These are phyloP conservation scores for Lochmaea crataegi DNA, from an alignment of 2,888 invertebrate genomes.

Conservation along the genomic window DNA sequence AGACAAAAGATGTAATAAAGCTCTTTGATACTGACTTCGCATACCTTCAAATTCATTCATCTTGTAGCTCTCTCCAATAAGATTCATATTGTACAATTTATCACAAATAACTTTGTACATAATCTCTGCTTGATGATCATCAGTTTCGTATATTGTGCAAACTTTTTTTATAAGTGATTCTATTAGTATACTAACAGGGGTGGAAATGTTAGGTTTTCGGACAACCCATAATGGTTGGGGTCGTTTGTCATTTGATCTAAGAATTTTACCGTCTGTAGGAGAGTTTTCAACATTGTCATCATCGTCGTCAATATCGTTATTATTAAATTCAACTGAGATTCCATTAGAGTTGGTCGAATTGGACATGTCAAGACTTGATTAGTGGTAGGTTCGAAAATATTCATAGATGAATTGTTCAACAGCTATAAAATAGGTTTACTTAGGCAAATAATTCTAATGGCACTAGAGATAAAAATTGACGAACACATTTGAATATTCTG, in stretches of 20 bases:
- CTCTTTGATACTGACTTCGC: slow-evolving; percentile 75
- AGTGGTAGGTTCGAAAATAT: slow-evolving; percentile 26
- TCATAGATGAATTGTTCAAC: slow-evolving; percentile 27
- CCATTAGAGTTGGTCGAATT: slow-evolving; percentile 25
- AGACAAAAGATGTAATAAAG: slow-evolving; percentile 73
- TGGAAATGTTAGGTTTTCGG: slow-evolving; percentile 59
- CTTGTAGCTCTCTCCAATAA: slow-evolving; percentile 77
- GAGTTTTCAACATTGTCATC: slow-evolving; percentile 32
- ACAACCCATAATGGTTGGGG: slow-evolving; percentile 35
- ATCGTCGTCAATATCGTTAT: slow-evolving; percentile 29
- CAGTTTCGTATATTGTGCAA: slow-evolving; percentile 74
- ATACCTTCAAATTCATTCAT: slow-evolving; percentile 78
- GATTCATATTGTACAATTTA: slow-evolving; percentile 74
- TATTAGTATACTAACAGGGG: slow-evolving; percentile 76
- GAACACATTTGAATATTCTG: slow-evolving; percentile 20
- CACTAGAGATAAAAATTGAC: neutral
- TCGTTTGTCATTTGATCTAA: slow-evolving; percentile 22
- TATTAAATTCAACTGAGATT: slow-evolving; percentile 34
- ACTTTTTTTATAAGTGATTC: slow-evolving; percentile 78
- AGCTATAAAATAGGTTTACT: slow-evolving; percentile 18
- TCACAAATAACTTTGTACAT: slow-evolving; percentile 77
- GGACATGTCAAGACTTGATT: slow-evolving; percentile 35
- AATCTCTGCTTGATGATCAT: slow-evolving; percentile 69
- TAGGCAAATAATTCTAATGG: slow-evolving; percentile 2
- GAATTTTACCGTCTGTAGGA: slow-evolving; percentile 24